Percentiles rank a stretch among this genome's conserved stretches.
Evolutionary conservation across 2,797 vertebrate species (phyloP).

Genomic region (Peromyscus eremicus): DNA sequence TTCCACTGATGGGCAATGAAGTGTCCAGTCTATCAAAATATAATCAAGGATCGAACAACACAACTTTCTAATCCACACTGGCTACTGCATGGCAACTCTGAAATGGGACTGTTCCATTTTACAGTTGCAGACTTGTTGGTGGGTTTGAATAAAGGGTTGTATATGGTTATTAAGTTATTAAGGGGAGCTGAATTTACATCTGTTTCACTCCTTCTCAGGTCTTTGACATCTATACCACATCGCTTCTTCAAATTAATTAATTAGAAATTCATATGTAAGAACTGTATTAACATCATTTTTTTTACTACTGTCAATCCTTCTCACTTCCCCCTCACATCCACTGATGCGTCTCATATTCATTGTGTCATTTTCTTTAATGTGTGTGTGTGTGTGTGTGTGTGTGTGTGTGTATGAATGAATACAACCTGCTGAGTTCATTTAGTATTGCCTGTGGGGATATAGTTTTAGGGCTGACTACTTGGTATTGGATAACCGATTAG

Average conservation of each 20-base stretch:
- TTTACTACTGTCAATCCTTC: not conserved
- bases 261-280: not conserved
- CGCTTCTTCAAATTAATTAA: not conserved
- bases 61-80: not conserved
- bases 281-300: not conserved
- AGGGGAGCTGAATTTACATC: not conserved
- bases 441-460: not conserved
- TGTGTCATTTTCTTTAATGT: too few relatives aligned
- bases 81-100: not conserved
- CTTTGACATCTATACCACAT: conserved; percentile 10
- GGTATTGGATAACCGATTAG: not conserved
- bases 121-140: not conserved
- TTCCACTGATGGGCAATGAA: not conserved
- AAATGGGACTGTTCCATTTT: not conserved
- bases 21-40: not conserved
- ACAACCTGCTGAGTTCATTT: not conserved
- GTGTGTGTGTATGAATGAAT: not conserved
- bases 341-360: not conserved
- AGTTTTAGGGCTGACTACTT: not conserved
- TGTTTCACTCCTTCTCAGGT: not conserved
- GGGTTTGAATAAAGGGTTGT: not conserved
- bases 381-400: too few relatives aligned
- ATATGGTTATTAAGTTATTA: not conserved
- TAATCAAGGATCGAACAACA: not conserved
- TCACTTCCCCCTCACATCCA: not conserved